Conservation (phyloP, 2,113 vertebrate genomes). For the Chloebia gouldiae region DNA sequence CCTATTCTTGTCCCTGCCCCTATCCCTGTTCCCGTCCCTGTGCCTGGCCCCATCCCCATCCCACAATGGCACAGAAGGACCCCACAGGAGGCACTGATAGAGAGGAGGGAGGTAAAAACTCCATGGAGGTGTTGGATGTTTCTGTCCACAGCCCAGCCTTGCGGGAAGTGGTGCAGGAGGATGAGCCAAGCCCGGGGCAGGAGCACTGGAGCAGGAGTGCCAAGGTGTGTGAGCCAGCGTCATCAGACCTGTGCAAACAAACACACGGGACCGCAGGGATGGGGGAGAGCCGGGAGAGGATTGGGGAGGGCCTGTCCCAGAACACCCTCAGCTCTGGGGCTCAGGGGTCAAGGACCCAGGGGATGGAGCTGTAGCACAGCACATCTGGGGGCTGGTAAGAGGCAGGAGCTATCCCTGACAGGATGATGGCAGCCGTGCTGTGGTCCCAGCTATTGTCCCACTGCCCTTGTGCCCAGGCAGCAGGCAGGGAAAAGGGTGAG, state of each 20-base stretch:
- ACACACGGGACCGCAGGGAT: accelerated
- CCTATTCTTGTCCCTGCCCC: not conserved
- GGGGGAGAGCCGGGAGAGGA: not conserved
- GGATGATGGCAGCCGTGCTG: accelerated
- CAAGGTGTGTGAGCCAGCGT: not conserved
- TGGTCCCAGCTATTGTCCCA: not conserved
- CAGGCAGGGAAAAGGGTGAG: accelerated
- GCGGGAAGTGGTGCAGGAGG: not conserved
- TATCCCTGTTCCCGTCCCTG: not conserved
- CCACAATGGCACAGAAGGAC: accelerated
- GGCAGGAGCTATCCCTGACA: not conserved
- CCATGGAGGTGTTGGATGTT: not conserved
- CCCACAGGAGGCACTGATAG: accelerated
- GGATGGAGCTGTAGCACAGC: accelerated
- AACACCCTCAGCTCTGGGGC: not conserved
- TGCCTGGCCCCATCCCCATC: not conserved
- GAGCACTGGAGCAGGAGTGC: not conserved
- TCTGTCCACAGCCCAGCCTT: not conserved
- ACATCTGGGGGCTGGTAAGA: accelerated
- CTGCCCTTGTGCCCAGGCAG: accelerated
- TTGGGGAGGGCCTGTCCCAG: accelerated
- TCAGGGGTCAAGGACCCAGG: accelerated
- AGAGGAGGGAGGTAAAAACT: not conserved
- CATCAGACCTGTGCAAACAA: not conserved
- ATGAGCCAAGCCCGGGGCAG: not conserved